Conservation (phyloP, 2,888 invertebrate species). For the Miltochrista miniata region DNA sequence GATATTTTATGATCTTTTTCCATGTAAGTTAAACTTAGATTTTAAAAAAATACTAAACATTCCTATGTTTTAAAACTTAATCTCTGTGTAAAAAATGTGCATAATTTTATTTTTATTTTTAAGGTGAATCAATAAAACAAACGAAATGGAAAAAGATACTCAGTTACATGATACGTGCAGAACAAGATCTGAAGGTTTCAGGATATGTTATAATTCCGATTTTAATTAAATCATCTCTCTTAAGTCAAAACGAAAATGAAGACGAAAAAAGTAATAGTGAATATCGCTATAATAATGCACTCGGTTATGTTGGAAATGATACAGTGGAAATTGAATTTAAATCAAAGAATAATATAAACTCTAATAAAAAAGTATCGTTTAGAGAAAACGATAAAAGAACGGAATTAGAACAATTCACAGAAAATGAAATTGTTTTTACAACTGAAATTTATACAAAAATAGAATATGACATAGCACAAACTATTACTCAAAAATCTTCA, state of each 20-base stretch:
- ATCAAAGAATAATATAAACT: conserved; percentile 36
- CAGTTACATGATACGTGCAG: background rate
- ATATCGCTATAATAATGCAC: background rate
- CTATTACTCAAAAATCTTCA: background rate
- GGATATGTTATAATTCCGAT: conserved; percentile 24
- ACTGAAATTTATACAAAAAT: background rate
- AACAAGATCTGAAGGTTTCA: conserved; percentile 12
- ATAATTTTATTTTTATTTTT: conserved; percentile 19
- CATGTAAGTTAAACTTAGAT: conserved; percentile 21
- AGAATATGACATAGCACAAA: background rate
- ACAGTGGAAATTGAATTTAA: background rate
- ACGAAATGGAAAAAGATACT: background rate
- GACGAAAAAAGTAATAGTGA: background rate
- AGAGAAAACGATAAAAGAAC: conserved; percentile 28
- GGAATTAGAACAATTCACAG: background rate
- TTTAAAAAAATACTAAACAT: too few species aligned
- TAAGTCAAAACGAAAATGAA: background rate
- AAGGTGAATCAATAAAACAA: conserved; percentile 21
- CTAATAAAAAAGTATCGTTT: conserved; percentile 39
- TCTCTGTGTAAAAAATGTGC: too few species aligned
- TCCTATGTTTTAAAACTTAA: too few species aligned
- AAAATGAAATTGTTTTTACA: background rate
- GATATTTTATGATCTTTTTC: conserved; percentile 8
- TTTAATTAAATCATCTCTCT: conserved; percentile 13
- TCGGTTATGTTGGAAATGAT: background rate